phyloP scores from a whole-genome alignment of 2,888 invertebrate genomes.

The Drosophila anomalata region DNA sequence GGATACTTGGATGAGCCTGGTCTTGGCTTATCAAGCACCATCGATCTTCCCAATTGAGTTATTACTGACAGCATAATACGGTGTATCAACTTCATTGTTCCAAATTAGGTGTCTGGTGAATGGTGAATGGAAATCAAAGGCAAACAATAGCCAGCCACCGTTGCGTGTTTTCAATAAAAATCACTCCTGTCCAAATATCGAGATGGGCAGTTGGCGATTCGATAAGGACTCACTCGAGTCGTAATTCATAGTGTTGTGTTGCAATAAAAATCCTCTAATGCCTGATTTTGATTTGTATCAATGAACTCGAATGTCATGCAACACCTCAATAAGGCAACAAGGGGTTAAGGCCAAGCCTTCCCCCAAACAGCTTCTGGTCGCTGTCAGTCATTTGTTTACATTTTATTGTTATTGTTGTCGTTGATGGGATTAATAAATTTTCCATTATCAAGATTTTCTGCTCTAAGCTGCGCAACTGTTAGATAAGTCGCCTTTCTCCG shows the following conservation, averaged over 20 bases:
- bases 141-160: slow-evolving; percentile 60
- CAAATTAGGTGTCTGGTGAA: slow-evolving; percentile 9
- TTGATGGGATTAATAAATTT: slow-evolving; percentile 80
- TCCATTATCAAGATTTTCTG: slow-evolving; percentile 74
- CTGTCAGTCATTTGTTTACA: slow-evolving; percentile 74
- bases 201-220: slow-evolving; percentile 12
- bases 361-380: slow-evolving; percentile 28
- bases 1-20: slow-evolving; percentile 16
- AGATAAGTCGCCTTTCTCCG: slow-evolving; percentile 49
- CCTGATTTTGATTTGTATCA: slow-evolving; percentile 68
- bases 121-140: slow-evolving; percentile 60
- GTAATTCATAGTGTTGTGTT: slow-evolving; percentile 65
- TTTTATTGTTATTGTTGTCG: slow-evolving; percentile 79
- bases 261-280: slow-evolving; percentile 67
- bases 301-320: slow-evolving; percentile 60
- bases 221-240: slow-evolving; percentile 64
- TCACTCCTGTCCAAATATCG: slow-evolving; percentile 14
- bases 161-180: slow-evolving; percentile 67
- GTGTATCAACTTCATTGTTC: slow-evolving; percentile 49
- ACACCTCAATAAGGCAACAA: slow-evolving; percentile 59
- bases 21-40: slow-evolving; percentile 54
- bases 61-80: slow-evolving; percentile 72
- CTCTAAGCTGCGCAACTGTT: slow-evolving; percentile 28
- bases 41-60: slow-evolving; percentile 72
- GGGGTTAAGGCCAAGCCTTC: slow-evolving; percentile 3